Base-by-base conservation (phyloP, 2,113 vertebrate species). In the Channa argus region DNA sequence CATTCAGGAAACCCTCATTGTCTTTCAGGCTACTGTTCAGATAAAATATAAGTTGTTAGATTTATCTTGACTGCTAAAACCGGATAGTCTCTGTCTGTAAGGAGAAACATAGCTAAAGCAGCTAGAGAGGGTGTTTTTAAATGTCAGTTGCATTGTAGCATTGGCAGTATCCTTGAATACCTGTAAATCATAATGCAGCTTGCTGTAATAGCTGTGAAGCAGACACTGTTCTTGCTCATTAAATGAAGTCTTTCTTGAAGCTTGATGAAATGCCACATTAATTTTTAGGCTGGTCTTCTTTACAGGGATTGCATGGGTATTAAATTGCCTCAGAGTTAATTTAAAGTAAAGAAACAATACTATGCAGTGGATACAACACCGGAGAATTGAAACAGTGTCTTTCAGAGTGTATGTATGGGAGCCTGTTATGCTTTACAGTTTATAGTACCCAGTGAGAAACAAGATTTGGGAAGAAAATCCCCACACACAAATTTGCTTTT, bases 1-100 rank as follows among this genome's bases (percentile, higher is more conserved):
- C 47, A 61, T 11, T 34, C 73, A 63, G 76, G 5, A 70, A 73
- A 44, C 14, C 15, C 33, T 11, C 50, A 37, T 15, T 47, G 15
- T 24, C 7, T 53, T 8, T n/a, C 24, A 6, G 49, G 5, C 9
- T 38, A 53, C 8, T 63, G 44, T 54, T 11, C 61, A 61, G 46
- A 9, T 1, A 36, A 54, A 43, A 13, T 46, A 38, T 24, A 24
- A 1, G 0, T 38, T 34, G 13, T 36, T 3, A 15, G 7, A 37
- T 37, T 3, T 6, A 38, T 41, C 2, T 24, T 3, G 8, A 52
- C 4, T 8, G 12, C 45, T 44, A 44, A 4, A 47, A 13, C 10
- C 7, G 7, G 14, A 41, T 9, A 33, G 38, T 37, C 41, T 5
- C 41, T 36, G 24, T 46, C 41, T 38, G 33, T 8, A 6, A 12